A percentile compares a stretch with the other conserved stretches of the same genome.
These are phyloP conservation scores for Eulimnadia texana DNA, from an alignment of 1,140 invertebrate genomes.

Conservation along the genomic window DNA sequence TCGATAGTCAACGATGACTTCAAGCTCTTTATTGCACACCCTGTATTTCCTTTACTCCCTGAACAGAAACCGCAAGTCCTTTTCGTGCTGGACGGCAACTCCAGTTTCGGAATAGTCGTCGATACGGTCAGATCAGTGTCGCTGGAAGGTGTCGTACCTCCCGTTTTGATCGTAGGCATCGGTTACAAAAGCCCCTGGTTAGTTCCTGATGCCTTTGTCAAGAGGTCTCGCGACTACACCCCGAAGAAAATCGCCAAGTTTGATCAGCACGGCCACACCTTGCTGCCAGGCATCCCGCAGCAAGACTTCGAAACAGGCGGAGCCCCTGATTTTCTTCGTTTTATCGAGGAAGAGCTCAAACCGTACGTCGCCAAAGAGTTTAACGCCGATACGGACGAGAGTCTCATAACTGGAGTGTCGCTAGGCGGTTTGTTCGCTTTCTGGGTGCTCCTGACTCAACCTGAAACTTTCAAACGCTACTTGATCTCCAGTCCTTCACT, in stretches of 20 bases:
- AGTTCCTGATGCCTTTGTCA: neutral
- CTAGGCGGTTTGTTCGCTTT: neutral
- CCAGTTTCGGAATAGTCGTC: neutral
- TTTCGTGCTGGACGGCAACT: neutral
- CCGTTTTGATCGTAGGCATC: neutral
- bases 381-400: neutral
- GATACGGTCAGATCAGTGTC: neutral
- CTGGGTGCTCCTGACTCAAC: neutral
- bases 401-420: neutral
- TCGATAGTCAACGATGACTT: neutral
- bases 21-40: neutral
- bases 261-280: neutral
- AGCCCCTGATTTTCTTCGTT: neutral
- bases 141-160: neutral
- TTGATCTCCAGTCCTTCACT: neutral
- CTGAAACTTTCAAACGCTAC: neutral
- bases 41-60: neutral
- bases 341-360: neutral
- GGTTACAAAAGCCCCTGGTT: neutral
- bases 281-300: neutral
- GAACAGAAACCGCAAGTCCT: neutral
- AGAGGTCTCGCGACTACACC: neutral
- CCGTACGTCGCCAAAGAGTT: neutral
- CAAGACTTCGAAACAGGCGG: neutral
- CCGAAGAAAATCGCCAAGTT: neutral